Evolutionary conservation across 2,797 vertebrate species (phyloP), one percentile per base, ranked within the genome.

Genomic region (Tapera naevia): DNA sequence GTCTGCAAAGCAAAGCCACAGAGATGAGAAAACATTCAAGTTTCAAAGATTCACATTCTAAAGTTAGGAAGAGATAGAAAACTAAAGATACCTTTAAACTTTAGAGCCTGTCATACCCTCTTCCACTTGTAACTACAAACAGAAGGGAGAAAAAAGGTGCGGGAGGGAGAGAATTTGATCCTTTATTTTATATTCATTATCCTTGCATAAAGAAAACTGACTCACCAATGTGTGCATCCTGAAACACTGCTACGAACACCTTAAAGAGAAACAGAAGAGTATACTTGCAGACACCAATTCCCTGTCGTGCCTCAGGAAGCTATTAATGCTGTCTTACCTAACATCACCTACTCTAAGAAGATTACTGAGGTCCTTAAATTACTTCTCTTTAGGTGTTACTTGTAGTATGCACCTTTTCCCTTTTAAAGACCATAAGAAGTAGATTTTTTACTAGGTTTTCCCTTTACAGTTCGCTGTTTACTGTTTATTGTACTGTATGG

Each of bases 111-210:
- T 23, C 25, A 30, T 16, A 9, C 5, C 10, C 18, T 39, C 43
- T 72, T 23, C 11, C 18, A 28, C 35, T 66, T 61, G 22, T 61
- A 78, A 67, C 13, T 15, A 67, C 48, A 67, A 89, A 67, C 1
- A 28, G 13, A 61, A 33, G 7, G 17, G 9, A 53, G 51, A 53
- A 17, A n/a, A 11, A 7, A 11, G 15, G 11, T 18, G 37, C n/a
- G 25, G 3, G 4, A 5, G 3, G 4, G 1, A 39, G 5, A 5
- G n/a, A n/a, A 23, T 5, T 3, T 17, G 32, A 54, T 32, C 15
- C 7, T n/a, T 37, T 46, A 8, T 30, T n/a, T 37, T 46, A 8
- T 30, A 30, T 35, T 35, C 79, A 33, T 53, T 35, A 23, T 27
- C 4, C 3, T 61, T 24, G 14, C 5, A 9, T 17, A 61, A 51